A percentile compares a stretch with the other conserved stretches of the same genome.
These are phyloP conservation scores for Trissolcus japonicus DNA, from an alignment of 2,888 invertebrate species.

Conservation along the genomic window DNA sequence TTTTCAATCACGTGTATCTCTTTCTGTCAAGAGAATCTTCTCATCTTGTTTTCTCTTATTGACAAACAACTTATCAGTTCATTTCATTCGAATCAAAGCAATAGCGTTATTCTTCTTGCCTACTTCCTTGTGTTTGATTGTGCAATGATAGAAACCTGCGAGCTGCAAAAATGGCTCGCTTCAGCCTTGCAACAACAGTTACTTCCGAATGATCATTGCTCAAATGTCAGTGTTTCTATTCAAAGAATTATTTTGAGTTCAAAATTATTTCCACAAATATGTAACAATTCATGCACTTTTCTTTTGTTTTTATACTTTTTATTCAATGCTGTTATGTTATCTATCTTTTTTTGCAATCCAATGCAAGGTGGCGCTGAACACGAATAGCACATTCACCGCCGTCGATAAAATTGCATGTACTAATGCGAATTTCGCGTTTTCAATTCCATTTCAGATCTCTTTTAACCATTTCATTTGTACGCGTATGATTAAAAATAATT, in stretches of 20 bases:
- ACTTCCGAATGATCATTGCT: too few relatives aligned
- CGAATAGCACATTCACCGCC: slow-evolving; percentile 51
- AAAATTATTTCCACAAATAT: not conserved
- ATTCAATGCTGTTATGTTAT: not conserved
- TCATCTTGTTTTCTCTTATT: too few relatives aligned
- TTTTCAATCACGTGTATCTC: slow-evolving; percentile 2
- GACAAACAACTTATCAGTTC: too few relatives aligned
- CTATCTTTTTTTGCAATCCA: slow-evolving; percentile 25
- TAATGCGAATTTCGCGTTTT: too few relatives aligned
- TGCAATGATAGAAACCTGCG: slow-evolving; percentile 43
- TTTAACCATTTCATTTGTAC: too few relatives aligned
- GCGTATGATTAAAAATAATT: too few relatives aligned
- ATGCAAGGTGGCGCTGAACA: slow-evolving; percentile 47
- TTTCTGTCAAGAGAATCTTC: not conserved
- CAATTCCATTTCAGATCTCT: too few relatives aligned
- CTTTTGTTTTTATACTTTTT: slow-evolving; percentile 7
- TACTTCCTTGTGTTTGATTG: slow-evolving; percentile 21
- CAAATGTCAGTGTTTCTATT: not conserved
- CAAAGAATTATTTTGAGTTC: not conserved
- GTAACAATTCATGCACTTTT: not conserved
- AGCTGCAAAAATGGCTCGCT: not conserved
- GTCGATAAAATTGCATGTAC: slow-evolving; percentile 48
- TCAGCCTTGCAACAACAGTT: too few relatives aligned
- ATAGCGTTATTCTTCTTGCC: slow-evolving; percentile 18
- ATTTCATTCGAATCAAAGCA: not conserved